phyloP scores from a whole-genome alignment of 2,797 vertebrate species.

The Platalea minor region DNA sequence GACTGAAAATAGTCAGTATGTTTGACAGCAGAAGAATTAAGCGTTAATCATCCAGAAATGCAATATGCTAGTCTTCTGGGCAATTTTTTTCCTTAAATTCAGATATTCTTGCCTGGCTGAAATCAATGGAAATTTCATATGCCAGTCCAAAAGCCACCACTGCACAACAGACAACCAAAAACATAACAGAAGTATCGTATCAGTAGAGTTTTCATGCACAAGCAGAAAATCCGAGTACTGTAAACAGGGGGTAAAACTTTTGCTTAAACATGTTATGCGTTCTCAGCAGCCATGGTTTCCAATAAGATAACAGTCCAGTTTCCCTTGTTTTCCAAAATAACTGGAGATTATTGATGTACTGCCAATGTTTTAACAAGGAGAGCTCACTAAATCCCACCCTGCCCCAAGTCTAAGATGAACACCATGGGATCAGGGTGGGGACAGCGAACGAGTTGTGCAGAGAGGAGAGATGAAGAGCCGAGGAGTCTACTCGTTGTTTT shows the following conservation, averaged over 20 bases:
- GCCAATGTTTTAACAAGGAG: slow-evolving; percentile 43
- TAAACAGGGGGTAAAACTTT: not conserved
- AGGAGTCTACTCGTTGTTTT: slow-evolving; percentile 39
- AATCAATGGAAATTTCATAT: not conserved
- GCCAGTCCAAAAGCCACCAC: not conserved
- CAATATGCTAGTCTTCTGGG: not conserved
- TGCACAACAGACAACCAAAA: no score
- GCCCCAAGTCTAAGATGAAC: not conserved
- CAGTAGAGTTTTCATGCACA: not conserved
- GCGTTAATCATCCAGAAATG: not conserved
- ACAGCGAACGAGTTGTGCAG: not conserved
- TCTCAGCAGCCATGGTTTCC: not conserved
- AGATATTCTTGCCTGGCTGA: not conserved
- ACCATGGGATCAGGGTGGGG: slow-evolving; percentile 46
- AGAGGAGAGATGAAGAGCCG: not conserved
- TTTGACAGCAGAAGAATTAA: not conserved
- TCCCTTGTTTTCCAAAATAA: slow-evolving; percentile 50
- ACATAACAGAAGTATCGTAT: accelerated
- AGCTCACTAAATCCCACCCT: slow-evolving; percentile 28
- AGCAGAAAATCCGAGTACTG: not conserved
- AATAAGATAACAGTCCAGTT: not conserved
- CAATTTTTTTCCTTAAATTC: not conserved
- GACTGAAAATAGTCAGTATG: not conserved
- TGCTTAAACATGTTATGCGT: not conserved
- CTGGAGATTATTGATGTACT: slow-evolving; percentile 27